Percentiles rank a stretch among this genome's conserved stretches.
Conservation (phyloP, 2,888 invertebrate genomes). For the Hirtodrosophila trivittata region DNA sequence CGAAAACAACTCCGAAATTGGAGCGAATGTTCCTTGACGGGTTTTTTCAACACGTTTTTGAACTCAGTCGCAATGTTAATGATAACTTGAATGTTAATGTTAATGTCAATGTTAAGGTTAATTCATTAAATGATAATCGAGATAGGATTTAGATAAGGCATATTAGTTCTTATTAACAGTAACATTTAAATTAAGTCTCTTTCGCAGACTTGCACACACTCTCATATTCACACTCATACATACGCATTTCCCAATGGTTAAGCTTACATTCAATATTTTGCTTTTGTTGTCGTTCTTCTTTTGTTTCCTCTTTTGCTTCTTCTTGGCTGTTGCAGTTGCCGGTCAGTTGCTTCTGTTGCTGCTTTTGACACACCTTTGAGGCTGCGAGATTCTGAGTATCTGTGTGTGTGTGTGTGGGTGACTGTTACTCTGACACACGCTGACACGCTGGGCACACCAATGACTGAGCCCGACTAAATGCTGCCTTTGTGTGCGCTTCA, state of each 20-base stretch:
- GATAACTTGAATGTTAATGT: constrained; percentile 11
- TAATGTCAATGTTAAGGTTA: constrained; percentile 3
- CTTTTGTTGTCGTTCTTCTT: constrained; percentile 9
- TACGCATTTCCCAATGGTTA: constrained; percentile 19
- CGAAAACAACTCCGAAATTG: constrained; percentile 15
- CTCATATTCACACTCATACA: constrained; percentile 1
- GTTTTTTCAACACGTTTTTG: constrained; percentile 6
- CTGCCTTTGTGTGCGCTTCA: constrained; percentile 72
- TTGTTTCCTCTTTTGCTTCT: constrained; percentile 22
- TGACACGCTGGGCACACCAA: constrained; percentile 63
- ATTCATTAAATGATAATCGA: background rate
- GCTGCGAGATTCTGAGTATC: constrained; percentile 16
- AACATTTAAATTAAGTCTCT: too few species aligned
- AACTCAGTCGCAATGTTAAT: background rate
- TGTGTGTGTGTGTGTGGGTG: constrained; percentile 31
- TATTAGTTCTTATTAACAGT: too few species aligned
- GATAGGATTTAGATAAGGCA: too few species aligned
- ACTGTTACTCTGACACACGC: constrained; percentile 1
- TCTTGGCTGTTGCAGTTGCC: constrained; percentile 42
- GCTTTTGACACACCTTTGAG: background rate
- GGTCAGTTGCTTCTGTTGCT: constrained; percentile 41
- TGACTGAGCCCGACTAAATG: constrained; percentile 69
- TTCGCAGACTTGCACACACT: background rate
- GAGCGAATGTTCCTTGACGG: constrained; percentile 29
- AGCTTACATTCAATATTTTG: constrained; percentile 43